Evolutionary conservation across 1,140 invertebrate genomes (phyloP).

Genomic region (Drosophila arizonae): DNA sequence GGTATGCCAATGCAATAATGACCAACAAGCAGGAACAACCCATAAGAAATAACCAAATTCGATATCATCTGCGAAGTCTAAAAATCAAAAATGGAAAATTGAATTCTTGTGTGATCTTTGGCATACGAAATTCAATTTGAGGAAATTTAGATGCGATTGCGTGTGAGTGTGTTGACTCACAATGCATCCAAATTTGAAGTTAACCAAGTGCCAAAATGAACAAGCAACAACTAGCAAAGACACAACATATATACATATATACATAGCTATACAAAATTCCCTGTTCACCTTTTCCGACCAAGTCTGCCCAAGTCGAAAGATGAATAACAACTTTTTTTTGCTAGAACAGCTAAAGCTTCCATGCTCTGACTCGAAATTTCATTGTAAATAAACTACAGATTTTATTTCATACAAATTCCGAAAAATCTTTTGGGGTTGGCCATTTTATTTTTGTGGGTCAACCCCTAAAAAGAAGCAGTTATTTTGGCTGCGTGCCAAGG

Average conservation of each 20-base stretch:
- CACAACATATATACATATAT: background rate
- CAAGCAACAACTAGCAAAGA: background rate
- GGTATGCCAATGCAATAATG: slow-evolving; percentile 41
- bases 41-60: slow-evolving; percentile 10
- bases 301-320: slow-evolving; percentile 11
- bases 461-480: slow-evolving; percentile 1
- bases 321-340: background rate
- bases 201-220: background rate
- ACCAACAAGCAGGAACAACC: background rate
- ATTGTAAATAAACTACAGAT: slow-evolving; percentile 10
- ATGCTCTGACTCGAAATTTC: slow-evolving; percentile 21
- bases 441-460: slow-evolving; percentile 45
- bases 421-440: background rate
- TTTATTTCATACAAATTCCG: slow-evolving; percentile 1
- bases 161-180: background rate
- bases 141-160: slow-evolving; percentile 7
- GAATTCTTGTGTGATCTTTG: slow-evolving; percentile 3
- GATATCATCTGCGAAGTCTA: background rate
- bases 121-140: slow-evolving; percentile 17
- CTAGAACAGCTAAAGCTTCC: background rate
- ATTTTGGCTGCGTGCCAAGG: slow-evolving; percentile 70
- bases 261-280: background rate
- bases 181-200: slow-evolving; percentile 1
- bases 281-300: slow-evolving; percentile 3
- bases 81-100: background rate